These are phyloP conservation scores for Strongylocentrotus purpuratus DNA, from an alignment of 35 echinoderm and acorn worm species.

Conservation along the genomic window DNA sequence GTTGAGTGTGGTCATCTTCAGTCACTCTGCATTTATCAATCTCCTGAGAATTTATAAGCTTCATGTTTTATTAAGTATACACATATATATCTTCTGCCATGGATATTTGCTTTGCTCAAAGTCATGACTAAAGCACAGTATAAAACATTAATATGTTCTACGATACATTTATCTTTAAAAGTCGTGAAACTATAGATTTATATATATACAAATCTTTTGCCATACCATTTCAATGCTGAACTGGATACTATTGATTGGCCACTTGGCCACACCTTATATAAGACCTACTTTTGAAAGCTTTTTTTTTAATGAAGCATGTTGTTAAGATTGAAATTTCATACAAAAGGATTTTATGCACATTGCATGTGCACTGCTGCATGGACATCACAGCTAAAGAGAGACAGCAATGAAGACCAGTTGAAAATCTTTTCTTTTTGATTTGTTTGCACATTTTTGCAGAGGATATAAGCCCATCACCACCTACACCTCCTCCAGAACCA, in stretches of 20 bases:
- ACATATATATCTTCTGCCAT: neutral
- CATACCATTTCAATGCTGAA: neutral
- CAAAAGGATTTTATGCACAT: neutral
- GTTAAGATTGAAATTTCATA: neutral
- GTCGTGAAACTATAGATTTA: neutral
- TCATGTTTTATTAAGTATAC: neutral
- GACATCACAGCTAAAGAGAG: neutral
- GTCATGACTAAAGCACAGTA: neutral
- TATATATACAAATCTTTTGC: too few relatives aligned
- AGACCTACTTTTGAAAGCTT: too few relatives aligned
- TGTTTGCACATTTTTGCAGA: conserved; percentile 10
- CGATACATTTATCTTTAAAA: neutral
- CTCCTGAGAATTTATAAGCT: neutral
- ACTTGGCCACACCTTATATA: too few relatives aligned
- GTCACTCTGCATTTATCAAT: neutral
- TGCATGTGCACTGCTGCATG: neutral
- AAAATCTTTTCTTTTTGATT: neutral
- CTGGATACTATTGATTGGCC: neutral
- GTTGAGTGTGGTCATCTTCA: neutral
- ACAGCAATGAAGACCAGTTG: neutral
- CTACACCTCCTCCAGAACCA: neutral
- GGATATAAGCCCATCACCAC: neutral
- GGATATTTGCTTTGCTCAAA: neutral
- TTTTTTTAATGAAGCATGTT: too few relatives aligned
- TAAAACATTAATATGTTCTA: neutral